Percentiles rank a stretch among this genome's conserved stretches.
Conservation (phyloP, 2,113 vertebrate genomes). For the Phodopus roborovskii region DNA sequence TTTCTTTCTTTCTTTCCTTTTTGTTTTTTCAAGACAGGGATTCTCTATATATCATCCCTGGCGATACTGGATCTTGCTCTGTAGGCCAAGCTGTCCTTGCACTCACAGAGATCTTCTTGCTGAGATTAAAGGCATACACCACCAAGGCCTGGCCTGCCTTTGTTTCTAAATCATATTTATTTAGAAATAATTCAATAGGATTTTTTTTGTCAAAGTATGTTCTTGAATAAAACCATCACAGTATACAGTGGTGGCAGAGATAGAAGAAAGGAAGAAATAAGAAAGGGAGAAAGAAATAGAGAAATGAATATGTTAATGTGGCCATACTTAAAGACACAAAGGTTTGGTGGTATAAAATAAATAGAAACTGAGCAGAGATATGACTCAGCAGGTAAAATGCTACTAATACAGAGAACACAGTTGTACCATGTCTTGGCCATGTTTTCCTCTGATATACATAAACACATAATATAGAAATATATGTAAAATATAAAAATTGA, state of each 20-base stretch:
- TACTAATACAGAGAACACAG: background rate
- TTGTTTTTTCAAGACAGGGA: too few species aligned
- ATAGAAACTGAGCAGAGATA: background rate
- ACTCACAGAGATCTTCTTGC: too few species aligned
- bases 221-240: background rate
- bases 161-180: background rate
- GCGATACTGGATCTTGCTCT: too few species aligned
- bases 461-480: background rate
- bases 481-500: background rate
- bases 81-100: too few species aligned
- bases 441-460: background rate
- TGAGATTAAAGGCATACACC: too few species aligned
- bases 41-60: too few species aligned
- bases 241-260: rapidly evolving
- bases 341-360: background rate
- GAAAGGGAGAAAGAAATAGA: background rate
- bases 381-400: background rate
- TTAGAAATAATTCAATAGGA: background rate
- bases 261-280: background rate
- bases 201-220: background rate
- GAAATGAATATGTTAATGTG: background rate
- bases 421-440: too few species aligned
- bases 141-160: background rate
- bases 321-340: background rate
- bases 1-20: too few species aligned